A percentile compares a stretch with the other conserved stretches of the same genome.
phyloP scores from a whole-genome alignment of 2,888 invertebrate species.

The Pediacus dermestoides region DNA sequence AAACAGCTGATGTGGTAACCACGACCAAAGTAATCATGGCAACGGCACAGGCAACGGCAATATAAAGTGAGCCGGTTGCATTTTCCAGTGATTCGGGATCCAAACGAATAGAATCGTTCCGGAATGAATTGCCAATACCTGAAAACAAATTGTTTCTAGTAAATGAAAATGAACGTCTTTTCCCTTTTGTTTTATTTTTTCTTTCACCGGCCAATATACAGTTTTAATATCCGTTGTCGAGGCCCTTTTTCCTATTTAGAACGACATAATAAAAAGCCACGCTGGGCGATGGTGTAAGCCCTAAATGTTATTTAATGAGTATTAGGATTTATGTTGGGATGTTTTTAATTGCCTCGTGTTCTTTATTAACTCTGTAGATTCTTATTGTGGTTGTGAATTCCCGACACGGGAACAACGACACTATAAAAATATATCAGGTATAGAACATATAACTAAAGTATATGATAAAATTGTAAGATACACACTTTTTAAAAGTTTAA shows the following conservation, averaged over 20 bases:
- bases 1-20: slow-evolving; percentile 65
- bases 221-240: slow-evolving; percentile 25
- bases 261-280: slow-evolving; percentile 1
- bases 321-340: no score
- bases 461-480: no score
- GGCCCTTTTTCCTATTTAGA: slow-evolving; percentile 9
- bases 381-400: no score
- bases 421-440: no score
- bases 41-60: slow-evolving; percentile 79
- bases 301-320: slow-evolving; percentile 2
- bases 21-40: slow-evolving; percentile 65
- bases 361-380: no score
- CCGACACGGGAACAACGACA: no score
- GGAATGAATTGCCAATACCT: slow-evolving; percentile 52
- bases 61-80: slow-evolving; percentile 68
- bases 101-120: slow-evolving; percentile 69
- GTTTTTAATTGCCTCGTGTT: no score
- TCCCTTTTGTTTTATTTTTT: slow-evolving; percentile 13
- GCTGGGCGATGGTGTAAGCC: not conserved
- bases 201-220: slow-evolving; percentile 17
- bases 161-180: slow-evolving; percentile 25
- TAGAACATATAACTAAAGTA: no score
- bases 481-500: no score
- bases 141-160: slow-evolving; percentile 24
- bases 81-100: slow-evolving; percentile 64